Evolutionary conservation across 2,888 invertebrate species (phyloP).

Genomic region (Drosophila acutilabella): DNA sequence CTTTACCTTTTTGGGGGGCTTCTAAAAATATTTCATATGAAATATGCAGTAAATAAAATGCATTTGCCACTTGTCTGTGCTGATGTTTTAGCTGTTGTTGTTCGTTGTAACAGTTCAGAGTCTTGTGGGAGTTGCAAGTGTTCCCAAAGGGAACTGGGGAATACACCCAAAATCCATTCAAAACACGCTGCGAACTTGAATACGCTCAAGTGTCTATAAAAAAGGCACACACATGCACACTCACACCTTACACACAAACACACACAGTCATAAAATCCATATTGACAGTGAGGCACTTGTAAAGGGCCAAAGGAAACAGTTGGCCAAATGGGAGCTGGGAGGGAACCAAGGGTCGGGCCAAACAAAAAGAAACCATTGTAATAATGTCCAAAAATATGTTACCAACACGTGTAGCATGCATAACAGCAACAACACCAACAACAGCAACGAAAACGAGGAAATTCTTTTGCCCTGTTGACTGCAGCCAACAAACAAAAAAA

Average conservation of each 20-base stretch:
- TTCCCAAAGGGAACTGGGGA: neutral
- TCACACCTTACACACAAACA: slow-evolving; percentile 6
- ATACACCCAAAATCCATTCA: slow-evolving; percentile 63
- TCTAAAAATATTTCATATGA: slow-evolving; percentile 36
- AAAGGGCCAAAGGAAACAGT: slow-evolving; percentile 27
- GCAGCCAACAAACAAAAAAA: slow-evolving; percentile 30
- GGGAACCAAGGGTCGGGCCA: slow-evolving; percentile 24
- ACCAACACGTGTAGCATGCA: slow-evolving; percentile 74
- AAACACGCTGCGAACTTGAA: slow-evolving; percentile 75
- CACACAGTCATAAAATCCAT: slow-evolving; percentile 59
- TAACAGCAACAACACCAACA: slow-evolving; percentile 33
- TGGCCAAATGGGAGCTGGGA: neutral
- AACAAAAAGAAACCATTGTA: slow-evolving; percentile 69
- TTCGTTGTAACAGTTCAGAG: slow-evolving; percentile 2
- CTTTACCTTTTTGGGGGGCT: slow-evolving; percentile 43
- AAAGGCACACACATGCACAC: slow-evolving; percentile 34
- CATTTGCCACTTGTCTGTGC: slow-evolving; percentile 62
- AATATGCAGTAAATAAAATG: slow-evolving; percentile 73
- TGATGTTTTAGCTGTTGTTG: slow-evolving; percentile 16
- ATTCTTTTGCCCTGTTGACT: slow-evolving; percentile 58
- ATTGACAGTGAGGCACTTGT: slow-evolving; percentile 56
- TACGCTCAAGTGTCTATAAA: slow-evolving; percentile 72
- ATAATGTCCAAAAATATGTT: slow-evolving; percentile 80
- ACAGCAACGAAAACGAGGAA: slow-evolving; percentile 32
- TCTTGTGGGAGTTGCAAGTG: neutral